These are phyloP conservation scores for Lethrus apterus DNA, from an alignment of 1,140 invertebrate genomes.

Conservation along the genomic window DNA sequence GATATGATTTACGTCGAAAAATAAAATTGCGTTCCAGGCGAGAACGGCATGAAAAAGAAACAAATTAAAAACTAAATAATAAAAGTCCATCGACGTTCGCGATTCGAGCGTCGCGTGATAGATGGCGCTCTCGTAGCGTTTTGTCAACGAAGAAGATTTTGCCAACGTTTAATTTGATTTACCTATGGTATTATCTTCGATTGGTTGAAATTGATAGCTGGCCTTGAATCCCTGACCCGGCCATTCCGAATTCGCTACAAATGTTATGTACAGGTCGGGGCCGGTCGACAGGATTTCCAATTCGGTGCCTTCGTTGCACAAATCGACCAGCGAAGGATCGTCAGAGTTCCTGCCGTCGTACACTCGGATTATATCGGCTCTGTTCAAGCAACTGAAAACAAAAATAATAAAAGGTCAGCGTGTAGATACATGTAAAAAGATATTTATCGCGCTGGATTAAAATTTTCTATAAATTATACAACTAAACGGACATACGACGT, in stretches of 20 bases:
- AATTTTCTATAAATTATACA: slow-evolving; percentile 8
- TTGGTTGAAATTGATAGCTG: slow-evolving; percentile 66
- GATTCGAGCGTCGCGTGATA: no score
- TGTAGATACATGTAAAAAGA: slow-evolving; percentile 6
- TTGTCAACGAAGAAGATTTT: not conserved
- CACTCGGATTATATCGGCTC: slow-evolving; percentile 72
- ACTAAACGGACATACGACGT: not conserved
- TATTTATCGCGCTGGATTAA: slow-evolving; percentile 14
- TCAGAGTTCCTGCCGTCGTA: slow-evolving; percentile 62
- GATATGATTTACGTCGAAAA: no score
- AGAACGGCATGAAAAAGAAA: no score
- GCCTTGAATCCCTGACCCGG: slow-evolving; percentile 82
- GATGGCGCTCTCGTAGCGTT: no score
- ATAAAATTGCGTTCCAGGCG: no score
- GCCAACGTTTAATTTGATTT: no score
- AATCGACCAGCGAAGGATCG: slow-evolving; percentile 64
- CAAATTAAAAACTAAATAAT: no score
- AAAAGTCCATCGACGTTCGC: no score
- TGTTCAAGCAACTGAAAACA: slow-evolving; percentile 66
- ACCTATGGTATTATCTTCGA: slow-evolving; percentile 47
- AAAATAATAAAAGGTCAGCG: slow-evolving; percentile 15
- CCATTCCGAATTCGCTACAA: slow-evolving; percentile 70
- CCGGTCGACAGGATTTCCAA: slow-evolving; percentile 74
- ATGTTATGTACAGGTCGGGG: slow-evolving; percentile 70
- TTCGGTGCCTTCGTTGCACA: slow-evolving; percentile 70